phyloP scores from a whole-genome alignment of 2,113 vertebrate species.

The Dolichotis patagonum region DNA sequence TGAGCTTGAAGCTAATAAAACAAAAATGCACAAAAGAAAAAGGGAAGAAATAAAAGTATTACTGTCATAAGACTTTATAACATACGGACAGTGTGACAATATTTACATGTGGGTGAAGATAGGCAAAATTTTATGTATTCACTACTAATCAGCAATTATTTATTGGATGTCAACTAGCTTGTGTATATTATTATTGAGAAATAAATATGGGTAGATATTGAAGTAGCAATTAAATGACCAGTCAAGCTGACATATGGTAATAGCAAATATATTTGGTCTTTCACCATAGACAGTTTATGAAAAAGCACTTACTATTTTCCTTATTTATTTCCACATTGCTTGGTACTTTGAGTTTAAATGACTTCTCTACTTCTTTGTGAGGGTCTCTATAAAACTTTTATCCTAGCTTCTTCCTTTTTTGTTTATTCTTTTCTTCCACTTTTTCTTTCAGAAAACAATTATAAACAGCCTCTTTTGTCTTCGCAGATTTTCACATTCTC shows the following conservation, averaged over 20 bases:
- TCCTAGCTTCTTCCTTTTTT: background rate
- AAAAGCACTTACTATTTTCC: background rate
- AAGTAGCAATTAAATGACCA: background rate
- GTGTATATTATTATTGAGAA: background rate
- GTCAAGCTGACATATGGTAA: background rate
- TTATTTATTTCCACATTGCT: background rate
- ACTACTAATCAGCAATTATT: background rate
- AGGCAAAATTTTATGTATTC: background rate
- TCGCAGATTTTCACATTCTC: background rate
- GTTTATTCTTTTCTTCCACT: background rate
- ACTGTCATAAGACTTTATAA: background rate
- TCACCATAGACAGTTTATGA: background rate
- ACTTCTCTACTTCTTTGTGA: background rate
- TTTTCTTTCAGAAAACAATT: constrained; percentile 30
- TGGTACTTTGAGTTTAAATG: background rate
- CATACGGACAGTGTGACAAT: background rate
- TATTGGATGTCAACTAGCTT: background rate
- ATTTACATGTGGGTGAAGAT: background rate
- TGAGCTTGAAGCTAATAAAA: constrained; percentile 22
- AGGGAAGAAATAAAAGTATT: background rate
- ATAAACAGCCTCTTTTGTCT: background rate
- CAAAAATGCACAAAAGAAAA: constrained; percentile 6
- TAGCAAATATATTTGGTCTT: background rate
- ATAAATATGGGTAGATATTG: background rate
- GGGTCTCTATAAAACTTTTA: background rate